These are phyloP conservation scores for Coturnix japonica DNA, from an alignment of 2,113 vertebrate genomes.

Conservation along the genomic window DNA sequence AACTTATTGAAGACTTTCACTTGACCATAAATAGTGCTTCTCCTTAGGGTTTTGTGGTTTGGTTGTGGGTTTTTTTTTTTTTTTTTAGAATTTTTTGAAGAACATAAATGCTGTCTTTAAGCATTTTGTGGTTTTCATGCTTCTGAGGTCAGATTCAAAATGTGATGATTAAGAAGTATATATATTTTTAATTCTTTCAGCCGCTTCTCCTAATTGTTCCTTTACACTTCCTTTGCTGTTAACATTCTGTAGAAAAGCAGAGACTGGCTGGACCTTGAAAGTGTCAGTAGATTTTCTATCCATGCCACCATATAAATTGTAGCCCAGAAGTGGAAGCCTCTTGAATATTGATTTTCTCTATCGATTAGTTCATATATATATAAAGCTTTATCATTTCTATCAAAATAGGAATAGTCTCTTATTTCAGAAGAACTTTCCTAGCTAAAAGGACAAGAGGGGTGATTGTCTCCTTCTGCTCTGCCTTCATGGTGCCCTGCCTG, in stretches of 20 bases:
- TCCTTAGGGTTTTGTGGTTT: neutral
- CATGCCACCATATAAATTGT: neutral
- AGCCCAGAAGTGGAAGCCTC: neutral
- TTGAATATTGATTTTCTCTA: neutral
- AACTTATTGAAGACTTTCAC: neutral
- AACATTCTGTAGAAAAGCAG: neutral
- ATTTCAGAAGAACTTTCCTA: neutral
- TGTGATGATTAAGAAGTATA: neutral
- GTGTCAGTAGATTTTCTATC: neutral
- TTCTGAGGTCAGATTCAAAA: neutral
- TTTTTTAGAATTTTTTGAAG: neutral
- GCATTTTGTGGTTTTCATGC: neutral
- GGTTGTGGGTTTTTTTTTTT: too few relatives aligned
- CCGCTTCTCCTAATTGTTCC: neutral
- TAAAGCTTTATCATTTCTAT: neutral
- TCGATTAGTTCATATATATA: neutral
- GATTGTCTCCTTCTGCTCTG: too few relatives aligned
- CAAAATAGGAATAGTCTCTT: neutral
- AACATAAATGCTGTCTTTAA: neutral
- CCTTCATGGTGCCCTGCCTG: too few relatives aligned
- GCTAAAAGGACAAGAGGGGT: too few relatives aligned
- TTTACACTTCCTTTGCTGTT: neutral
- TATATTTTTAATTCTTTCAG: neutral
- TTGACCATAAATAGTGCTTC: neutral
- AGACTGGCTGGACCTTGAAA: neutral